Conservation (phyloP, 2,113 vertebrate species). For the Furnarius figulus region DNA sequence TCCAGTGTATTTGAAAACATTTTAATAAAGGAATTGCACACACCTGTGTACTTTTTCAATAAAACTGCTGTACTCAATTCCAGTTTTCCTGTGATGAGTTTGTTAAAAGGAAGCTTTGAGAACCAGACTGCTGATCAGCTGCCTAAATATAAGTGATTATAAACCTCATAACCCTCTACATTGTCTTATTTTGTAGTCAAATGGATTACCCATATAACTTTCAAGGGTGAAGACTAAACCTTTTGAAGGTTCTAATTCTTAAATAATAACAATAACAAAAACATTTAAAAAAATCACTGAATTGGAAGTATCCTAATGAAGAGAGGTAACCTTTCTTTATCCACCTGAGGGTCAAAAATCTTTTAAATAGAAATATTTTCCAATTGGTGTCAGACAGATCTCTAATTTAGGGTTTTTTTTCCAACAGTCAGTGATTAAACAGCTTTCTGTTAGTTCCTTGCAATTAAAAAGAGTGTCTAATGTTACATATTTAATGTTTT, state of each 20-base stretch:
- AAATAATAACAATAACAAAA: not conserved
- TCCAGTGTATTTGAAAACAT: conserved; percentile 80
- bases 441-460: not conserved
- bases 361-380: not conserved
- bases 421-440: not conserved
- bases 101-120: not conserved
- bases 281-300: not conserved
- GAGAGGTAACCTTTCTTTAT: not conserved
- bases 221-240: not conserved
- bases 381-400: not conserved
- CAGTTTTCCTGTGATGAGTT: conserved; percentile 6
- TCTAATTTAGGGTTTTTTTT: not conserved
- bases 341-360: not conserved
- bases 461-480: not conserved
- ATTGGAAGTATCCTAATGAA: not conserved
- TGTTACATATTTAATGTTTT: not conserved
- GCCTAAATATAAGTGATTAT: not conserved
- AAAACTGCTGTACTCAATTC: conserved; percentile 85
- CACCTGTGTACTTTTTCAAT: conserved; percentile 92
- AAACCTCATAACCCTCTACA: not conserved
- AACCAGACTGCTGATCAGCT: not conserved
- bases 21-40: conserved; percentile 88
- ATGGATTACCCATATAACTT: not conserved
- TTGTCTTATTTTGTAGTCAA: not conserved
- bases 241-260: not conserved